Evolutionary conservation across 2,113 vertebrate genomes (phyloP), one percentile per base, ranked within the genome.

Genomic region (Trachemys scripta): DNA sequence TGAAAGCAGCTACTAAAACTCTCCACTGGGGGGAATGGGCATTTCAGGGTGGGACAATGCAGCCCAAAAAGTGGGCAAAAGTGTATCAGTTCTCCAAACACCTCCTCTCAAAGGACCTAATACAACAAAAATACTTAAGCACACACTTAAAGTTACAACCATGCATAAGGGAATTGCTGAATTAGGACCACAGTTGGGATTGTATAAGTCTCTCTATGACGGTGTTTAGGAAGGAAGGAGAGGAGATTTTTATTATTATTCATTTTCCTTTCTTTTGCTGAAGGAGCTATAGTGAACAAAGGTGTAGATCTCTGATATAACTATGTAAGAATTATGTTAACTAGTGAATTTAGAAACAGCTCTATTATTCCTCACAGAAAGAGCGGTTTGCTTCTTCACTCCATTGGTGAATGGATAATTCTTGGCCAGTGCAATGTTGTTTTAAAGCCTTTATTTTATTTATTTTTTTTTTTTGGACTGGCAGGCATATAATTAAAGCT

Each of bases 391-490:
- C 88, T 27, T 47, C n/a, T 82, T 89, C 56, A 82, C 86, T 20
- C 51, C 75, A 31, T 7, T 92, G 83, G 59, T 57, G 93, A 92
- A 65, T 0, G 0, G 1, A 3, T 93, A 93, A 65, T 50, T 5
- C 35, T 84, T 56, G 79, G 31, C 29, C 92, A 45, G 49, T 47
- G 78, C 79, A 94, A 10, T 47, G 17, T 57, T 79, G 75, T 11
- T 69, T 93, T 72, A 38, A 2, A 87, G n/a, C 62, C 51, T 79
- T 22, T 8, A 45, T 2, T 82, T 96, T 96, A 81, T 82, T 22
- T n/a, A n/a, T n/a, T n/a, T n/a, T 20, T 20, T 8, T 22, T 54
- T 54, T 54, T 96, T 96, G 85, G 69, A 76, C 42, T 91, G 38
- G 16, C 80, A 89, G 78, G 45, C 90, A 88, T 42, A 22, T 47